Evolutionary conservation across 2,797 vertebrate genomes (phyloP).

Genomic region (Hozukius guyotensis): DNA sequence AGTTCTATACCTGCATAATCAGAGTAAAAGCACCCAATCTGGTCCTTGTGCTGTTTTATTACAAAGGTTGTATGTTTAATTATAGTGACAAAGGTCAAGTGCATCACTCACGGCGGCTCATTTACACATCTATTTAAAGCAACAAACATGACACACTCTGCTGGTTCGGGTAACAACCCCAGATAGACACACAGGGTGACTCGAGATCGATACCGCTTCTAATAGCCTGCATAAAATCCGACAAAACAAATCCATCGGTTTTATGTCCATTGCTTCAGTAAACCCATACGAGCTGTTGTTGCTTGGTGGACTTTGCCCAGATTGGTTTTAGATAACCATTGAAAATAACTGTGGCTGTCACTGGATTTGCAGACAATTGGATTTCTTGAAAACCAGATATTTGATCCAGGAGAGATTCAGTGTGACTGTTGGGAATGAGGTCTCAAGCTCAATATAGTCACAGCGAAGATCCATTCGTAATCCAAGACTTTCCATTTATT

Average conservation of each 20-base stretch:
- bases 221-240: conserved; percentile 28
- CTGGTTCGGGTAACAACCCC: conserved; percentile 12
- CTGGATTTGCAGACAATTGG: conserved; percentile 38
- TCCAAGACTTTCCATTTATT: conserved; percentile 16
- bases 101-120: conserved; percentile 23
- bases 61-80: conserved; percentile 29
- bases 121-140: conserved; percentile 46
- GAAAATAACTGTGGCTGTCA: conserved; percentile 29
- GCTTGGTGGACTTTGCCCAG: conserved; percentile 11
- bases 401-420: conserved; percentile 21
- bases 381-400: conserved; percentile 38
- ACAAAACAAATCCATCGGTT: conserved; percentile 24
- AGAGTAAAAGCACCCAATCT: background rate
- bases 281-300: conserved; percentile 2
- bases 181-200: background rate
- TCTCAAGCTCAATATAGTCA: conserved; percentile 9
- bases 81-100: conserved; percentile 27
- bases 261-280: conserved; percentile 5
- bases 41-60: background rate
- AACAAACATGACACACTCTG: background rate
- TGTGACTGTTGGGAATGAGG: conserved; percentile 31
- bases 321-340: conserved; percentile 51
- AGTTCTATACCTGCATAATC: background rate
- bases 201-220: conserved; percentile 39
- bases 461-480: conserved; percentile 9